Conservation (phyloP, 2,797 vertebrate genomes). For the Trichosurus vulpecula region DNA sequence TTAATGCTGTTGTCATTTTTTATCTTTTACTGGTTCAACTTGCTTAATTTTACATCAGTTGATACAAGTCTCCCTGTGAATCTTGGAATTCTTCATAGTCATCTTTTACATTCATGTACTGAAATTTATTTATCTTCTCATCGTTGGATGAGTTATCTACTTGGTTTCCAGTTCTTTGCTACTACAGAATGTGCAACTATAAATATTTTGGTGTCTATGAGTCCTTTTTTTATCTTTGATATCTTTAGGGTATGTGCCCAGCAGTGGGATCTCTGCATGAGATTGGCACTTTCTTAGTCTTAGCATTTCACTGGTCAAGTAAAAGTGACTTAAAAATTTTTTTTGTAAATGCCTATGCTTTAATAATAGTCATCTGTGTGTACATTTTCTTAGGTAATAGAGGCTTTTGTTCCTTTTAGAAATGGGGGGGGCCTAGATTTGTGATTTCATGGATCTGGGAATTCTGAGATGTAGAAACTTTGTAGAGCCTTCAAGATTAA, state of each 20-base stretch:
- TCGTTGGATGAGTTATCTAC: neutral
- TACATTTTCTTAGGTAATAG: neutral
- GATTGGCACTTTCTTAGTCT: neutral
- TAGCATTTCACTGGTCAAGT: neutral
- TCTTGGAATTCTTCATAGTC: neutral
- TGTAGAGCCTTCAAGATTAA: neutral
- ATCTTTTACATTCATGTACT: neutral
- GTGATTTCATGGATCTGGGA: neutral
- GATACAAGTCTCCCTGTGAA: neutral
- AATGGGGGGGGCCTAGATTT: neutral
- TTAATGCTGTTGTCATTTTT: neutral
- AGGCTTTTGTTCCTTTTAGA: neutral
- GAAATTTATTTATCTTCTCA: neutral
- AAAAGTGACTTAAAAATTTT: neutral
- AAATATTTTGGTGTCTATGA: neutral
- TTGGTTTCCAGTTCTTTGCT: neutral
- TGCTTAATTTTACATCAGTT: neutral
- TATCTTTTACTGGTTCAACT: neutral
- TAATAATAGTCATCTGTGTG: neutral
- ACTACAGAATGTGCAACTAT: neutral
- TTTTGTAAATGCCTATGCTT: neutral
- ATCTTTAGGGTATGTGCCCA: neutral
- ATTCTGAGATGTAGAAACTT: neutral
- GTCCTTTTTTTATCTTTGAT: neutral
- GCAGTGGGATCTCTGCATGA: neutral